phyloP scores from a whole-genome alignment of 2,113 vertebrate species.

The Nerophis ophidion region DNA sequence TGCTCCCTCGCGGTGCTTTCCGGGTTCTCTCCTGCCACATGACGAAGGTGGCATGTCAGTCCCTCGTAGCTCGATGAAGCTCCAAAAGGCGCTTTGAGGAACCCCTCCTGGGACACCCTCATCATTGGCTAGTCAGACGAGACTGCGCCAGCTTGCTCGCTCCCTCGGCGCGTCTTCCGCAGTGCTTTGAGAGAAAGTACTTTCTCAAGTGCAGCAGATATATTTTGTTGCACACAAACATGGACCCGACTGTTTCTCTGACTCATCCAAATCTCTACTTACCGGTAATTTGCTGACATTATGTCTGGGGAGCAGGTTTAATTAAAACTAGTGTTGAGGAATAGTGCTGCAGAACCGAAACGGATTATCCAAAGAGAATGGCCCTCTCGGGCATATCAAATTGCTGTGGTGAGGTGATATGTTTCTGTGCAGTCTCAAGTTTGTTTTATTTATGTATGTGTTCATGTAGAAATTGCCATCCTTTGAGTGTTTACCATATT shows the following conservation, averaged over 20 bases:
- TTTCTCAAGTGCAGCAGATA: slow-evolving; percentile 52
- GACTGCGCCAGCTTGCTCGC: slow-evolving; percentile 45
- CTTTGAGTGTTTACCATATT: slow-evolving; percentile 3
- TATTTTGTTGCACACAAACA: slow-evolving; percentile 32
- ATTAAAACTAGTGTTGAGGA: slow-evolving; percentile 46
- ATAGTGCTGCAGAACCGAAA: slow-evolving; percentile 19
- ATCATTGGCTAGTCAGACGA: slow-evolving; percentile 43
- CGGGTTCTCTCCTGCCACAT: slow-evolving; percentile 26
- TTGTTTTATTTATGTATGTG: slow-evolving; percentile 25
- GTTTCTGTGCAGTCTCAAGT: slow-evolving; percentile 10
- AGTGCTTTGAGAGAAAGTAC: slow-evolving; percentile 41
- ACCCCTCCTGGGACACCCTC: slow-evolving; percentile 38
- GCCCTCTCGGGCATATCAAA: slow-evolving; percentile 28
- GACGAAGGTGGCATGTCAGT: slow-evolving; percentile 27
- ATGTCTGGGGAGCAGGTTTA: slow-evolving; percentile 34
- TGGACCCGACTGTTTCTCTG: slow-evolving; percentile 21
- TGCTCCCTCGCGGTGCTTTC: slow-evolving; percentile 27
- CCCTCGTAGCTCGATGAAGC: slow-evolving; percentile 21
- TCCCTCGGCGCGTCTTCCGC: slow-evolving; percentile 42
- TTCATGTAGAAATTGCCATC: slow-evolving; percentile 15
- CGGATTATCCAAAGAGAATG: slow-evolving; percentile 14
- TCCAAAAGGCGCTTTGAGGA: slow-evolving; percentile 35
- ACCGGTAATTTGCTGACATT: slow-evolving; percentile 53
- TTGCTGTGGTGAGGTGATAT: slow-evolving; percentile 22
- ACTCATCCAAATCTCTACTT: slow-evolving; percentile 37